Evolutionary conservation across 2,113 vertebrate species (phyloP), one percentile per base, ranked within the genome.

Genomic region (Corythornis madagascariensis): DNA sequence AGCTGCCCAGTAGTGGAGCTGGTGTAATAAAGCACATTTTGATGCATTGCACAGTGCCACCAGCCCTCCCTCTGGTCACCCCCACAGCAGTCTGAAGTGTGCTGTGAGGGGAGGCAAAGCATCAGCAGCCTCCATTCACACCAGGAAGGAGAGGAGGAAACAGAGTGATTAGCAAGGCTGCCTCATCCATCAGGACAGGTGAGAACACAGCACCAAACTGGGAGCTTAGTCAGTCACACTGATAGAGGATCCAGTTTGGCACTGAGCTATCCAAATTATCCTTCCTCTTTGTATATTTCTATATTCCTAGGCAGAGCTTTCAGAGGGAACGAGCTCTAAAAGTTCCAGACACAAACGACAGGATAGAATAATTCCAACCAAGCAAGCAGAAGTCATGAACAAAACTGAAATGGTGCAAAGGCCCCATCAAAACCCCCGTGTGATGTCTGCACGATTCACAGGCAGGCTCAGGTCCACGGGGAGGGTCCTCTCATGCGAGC

Each of bases 41-140:
- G 63, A 91, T 91, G 74, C 67, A 83, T 22, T 89, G 67, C 92
- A 63, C 82, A 77, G 81, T 0, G 6, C 64, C 93, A 83, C 92
- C 84, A 93, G 64, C 43, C 40, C 91, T 74, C 13, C 64, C 72
- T 96, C 93, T 96, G 79, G 95, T 94, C 85, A 88, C 60, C 56
- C 75, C 7, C 35, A 53, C 80, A 88, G 26, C 86, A 85, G 93
- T 96, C 81, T 66, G 92, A 86, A 89, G 87, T 28, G 45, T 13
- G 2, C n/a, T n/a, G n/a, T n/a, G n/a, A n/a, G n/a, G n/a, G n/a
- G n/a, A n/a, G n/a, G n/a, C 40, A 60, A 22, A 93, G 75, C 48
- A 88, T 73, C 72, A 84, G 81, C 86, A 81, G 75, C 90, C 59
- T 79, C 61, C 31, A 92, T 94, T 91, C 94, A 79, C 70, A 88